Conservation (phyloP, 2,888 invertebrate species). For the Athalia rosae region DNA sequence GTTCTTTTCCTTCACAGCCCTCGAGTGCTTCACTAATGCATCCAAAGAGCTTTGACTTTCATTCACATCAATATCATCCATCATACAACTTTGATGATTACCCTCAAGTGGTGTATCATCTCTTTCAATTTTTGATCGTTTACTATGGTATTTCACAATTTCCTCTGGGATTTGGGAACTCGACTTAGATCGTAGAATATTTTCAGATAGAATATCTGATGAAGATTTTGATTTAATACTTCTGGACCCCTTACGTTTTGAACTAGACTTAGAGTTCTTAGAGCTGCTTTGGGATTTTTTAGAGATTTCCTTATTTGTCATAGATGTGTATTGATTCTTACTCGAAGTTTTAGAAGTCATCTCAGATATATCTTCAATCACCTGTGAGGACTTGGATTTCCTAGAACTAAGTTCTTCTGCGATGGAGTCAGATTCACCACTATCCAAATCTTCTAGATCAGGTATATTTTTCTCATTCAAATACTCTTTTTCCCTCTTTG, state of each 20-base stretch:
- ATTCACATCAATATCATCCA: slow-evolving; percentile 63
- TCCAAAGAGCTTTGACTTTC: slow-evolving; percentile 66
- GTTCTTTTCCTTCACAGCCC: slow-evolving; percentile 63
- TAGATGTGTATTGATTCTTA: slow-evolving; percentile 56
- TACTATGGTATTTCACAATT: slow-evolving; percentile 59
- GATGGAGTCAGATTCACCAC: slow-evolving; percentile 49
- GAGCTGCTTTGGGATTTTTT: slow-evolving; percentile 57
- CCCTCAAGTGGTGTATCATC: slow-evolving; percentile 51
- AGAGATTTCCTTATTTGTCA: slow-evolving; percentile 57
- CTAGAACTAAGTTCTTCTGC: slow-evolving; percentile 52
- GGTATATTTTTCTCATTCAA: slow-evolving; percentile 13
- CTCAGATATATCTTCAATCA: slow-evolving; percentile 52
- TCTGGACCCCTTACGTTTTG: slow-evolving; percentile 66
- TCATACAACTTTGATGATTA: slow-evolving; percentile 52
- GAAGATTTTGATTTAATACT: slow-evolving; percentile 62
- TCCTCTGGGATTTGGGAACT: slow-evolving; percentile 61
- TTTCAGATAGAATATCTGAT: slow-evolving; percentile 58
- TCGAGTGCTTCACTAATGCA: slow-evolving; percentile 66
- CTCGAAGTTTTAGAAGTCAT: slow-evolving; percentile 55
- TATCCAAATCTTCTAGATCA: slow-evolving; percentile 27
- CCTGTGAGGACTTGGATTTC: slow-evolving; percentile 59
- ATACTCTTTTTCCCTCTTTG: slow-evolving; percentile 37
- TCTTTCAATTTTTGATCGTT: slow-evolving; percentile 64
- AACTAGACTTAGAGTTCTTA: slow-evolving; percentile 57
- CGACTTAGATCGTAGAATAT: slow-evolving; percentile 58